Conservation (phyloP, 37 sponge, comb jelly and placozoan genomes). For the Mnemiopsis leidyi region DNA sequence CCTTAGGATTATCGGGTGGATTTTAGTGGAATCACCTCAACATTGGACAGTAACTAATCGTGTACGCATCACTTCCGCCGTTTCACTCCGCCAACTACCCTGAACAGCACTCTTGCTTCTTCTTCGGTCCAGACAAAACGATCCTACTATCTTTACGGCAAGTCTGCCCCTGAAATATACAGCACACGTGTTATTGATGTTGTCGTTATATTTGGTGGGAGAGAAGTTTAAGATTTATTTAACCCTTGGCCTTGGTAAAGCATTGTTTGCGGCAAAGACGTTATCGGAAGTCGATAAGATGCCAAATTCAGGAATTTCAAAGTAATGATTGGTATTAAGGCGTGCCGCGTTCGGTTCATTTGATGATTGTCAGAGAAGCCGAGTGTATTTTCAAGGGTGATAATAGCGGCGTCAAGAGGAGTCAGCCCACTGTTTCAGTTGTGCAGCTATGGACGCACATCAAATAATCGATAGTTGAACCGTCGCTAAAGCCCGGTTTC, state of each 20-base stretch:
- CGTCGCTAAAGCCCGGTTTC: not conserved
- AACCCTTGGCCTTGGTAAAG: not conserved
- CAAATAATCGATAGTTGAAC: not conserved
- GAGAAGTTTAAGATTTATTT: not conserved
- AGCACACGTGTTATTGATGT: not conserved
- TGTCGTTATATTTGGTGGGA: not conserved
- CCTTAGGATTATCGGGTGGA: not conserved
- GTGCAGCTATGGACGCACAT: not conserved
- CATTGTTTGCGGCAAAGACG: not conserved
- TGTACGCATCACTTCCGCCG: not conserved
- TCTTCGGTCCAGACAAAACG: not conserved
- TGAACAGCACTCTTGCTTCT: slow-evolving; percentile 13
- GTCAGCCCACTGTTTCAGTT: not conserved
- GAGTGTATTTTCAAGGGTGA: not conserved
- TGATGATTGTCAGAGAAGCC: not conserved
- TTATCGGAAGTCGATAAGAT: not conserved
- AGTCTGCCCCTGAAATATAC: not conserved
- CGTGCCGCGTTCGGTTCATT: not conserved
- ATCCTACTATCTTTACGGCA: not conserved
- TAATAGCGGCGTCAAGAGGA: not conserved
- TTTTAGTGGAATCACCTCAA: not conserved
- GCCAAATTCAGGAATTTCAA: not conserved
- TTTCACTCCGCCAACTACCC: not conserved
- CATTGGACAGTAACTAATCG: not conserved
- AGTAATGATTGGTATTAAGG: not conserved